Evolutionary conservation across 2,113 vertebrate species (phyloP), one percentile per base, ranked within the genome.

Genomic region (Paramormyrops kingsleyae): DNA sequence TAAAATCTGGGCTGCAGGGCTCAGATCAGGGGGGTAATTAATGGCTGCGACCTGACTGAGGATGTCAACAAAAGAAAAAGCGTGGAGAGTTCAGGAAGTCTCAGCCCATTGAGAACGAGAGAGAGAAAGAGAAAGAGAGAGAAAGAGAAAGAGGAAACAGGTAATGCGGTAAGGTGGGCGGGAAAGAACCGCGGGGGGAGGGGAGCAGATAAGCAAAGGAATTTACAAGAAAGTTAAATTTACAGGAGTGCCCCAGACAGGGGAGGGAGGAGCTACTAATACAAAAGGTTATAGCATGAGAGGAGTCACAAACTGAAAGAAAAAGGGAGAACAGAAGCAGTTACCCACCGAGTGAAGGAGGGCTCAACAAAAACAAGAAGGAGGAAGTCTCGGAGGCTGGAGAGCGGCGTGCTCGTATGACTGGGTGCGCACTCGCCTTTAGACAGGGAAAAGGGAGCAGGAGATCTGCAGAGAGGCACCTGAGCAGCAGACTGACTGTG

Each of bases 221-320:
- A 95, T 94, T 92, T 90, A 39, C 91, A 91, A 92, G 91, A 89
- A 47, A 94, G 93, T 91, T 90, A 92, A 93, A 92, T 94, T 89
- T 86, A 91, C 89, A 90, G 92, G 90, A 85, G 84, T 84, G 88
- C 24, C 49, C 91, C 84, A 91, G 88, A 92, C 90, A 90, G 89
- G 83, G 91, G 87, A 91, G 92, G 95, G 95, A 94, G 94, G 94
- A 92, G 94, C 93, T 21, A 4, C 83, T 90, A 74, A 92, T 90
- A 91, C 77, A 90, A 88, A 92, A 91, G 91, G 93, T 94, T 94
- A 88, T 93, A 93, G 90, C 35, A 91, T 92, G 91, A 93, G 87
- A 91, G 90, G 15, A 74, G 44, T 66, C 80, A 89, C 15, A 84
- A 62, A 70, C 49, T 84, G 56, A 89, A 92, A 87, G 88, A n/a